Conservation (phyloP, 2,888 invertebrate genomes). For the Patella pellucida region DNA sequence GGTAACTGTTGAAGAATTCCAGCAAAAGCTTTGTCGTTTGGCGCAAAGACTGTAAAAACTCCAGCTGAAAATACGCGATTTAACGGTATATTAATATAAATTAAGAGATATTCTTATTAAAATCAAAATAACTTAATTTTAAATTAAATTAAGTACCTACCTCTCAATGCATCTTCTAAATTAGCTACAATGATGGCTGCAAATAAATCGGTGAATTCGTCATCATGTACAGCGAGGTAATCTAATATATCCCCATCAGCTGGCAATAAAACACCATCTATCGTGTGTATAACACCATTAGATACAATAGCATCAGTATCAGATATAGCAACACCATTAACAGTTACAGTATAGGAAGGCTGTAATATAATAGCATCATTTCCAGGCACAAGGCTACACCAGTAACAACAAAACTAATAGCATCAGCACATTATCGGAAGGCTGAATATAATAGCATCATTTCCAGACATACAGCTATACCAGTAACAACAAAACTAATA, state of each 20-base stretch:
- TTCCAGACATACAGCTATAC: too few species aligned
- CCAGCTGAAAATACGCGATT: not conserved
- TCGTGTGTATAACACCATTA: not conserved
- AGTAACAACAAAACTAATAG: too few species aligned
- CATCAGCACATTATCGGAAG: too few species aligned
- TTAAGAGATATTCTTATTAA: too few species aligned
- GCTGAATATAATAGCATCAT: not conserved
- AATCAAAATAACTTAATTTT: too few species aligned
- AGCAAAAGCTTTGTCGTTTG: constrained; percentile 1
- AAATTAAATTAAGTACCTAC: not conserved
- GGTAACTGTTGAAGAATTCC: too few species aligned
- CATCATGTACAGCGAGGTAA: not conserved
- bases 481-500: too few species aligned
- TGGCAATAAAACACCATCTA: not conserved
- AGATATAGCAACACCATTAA: not conserved
- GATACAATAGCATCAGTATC: not conserved
- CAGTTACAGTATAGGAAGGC: not conserved
- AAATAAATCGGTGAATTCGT: not conserved
- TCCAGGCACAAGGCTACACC: not conserved
- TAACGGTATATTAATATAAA: too few species aligned
- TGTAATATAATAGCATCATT: not conserved
- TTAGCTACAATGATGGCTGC: not conserved
- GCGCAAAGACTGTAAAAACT: not conserved
- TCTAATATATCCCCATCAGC: not conserved
- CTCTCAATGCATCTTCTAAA: not conserved